Evolutionary conservation across 64 coral and sea anemone species (phyloP), one percentile per base, ranked within the genome.

Genomic region (Dendrophyllia cribrosa): DNA sequence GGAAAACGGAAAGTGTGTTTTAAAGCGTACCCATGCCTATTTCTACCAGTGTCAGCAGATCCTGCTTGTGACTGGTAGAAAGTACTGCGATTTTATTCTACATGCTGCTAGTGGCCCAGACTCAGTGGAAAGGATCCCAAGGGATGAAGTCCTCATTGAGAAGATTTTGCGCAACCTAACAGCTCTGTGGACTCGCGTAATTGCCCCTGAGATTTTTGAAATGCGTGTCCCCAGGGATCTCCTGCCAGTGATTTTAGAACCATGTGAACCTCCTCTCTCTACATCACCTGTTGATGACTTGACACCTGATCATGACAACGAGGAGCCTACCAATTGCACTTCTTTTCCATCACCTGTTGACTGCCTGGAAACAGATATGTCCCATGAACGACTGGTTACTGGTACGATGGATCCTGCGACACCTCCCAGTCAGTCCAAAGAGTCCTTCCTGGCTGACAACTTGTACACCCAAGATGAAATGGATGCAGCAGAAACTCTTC

Each of bases 211-310:
- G 58, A 14, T 95, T 14, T 88, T 93, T 63, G 87, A 85, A 55
- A 95, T 90, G 93, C 26, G 92, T 50, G 93, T 95, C 2, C 88
- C 93, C 74, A 95, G 87, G 43, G 43, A 90, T 69, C 81, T 95
- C 15, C 47, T 77, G 3, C 93, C 93, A 13, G 90, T 95, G 58
- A 75, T 95, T 11, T 43, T 95, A 59, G 43, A n/a, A n/a, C n/a
- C n/a, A n/a, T n/a, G n/a, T n/a, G n/a, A n/a, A n/a, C n/a, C n/a
- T n/a, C n/a, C 92, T 59, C 49, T 8, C 15, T 63, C 85, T 69
- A 19, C n/a, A 50, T 43, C 51, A 77, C 12, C 74, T 48, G 71
- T 58, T 78, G 43, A 51, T 50, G 63, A 65, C 58, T 56, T 50
- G 25, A 58, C 51, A 56, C n/a, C 50, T 58, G 21, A 3, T n/a